Evolutionary conservation across 64 coral and sea anemone species (phyloP).

Genomic region (Anthopleura sola): DNA sequence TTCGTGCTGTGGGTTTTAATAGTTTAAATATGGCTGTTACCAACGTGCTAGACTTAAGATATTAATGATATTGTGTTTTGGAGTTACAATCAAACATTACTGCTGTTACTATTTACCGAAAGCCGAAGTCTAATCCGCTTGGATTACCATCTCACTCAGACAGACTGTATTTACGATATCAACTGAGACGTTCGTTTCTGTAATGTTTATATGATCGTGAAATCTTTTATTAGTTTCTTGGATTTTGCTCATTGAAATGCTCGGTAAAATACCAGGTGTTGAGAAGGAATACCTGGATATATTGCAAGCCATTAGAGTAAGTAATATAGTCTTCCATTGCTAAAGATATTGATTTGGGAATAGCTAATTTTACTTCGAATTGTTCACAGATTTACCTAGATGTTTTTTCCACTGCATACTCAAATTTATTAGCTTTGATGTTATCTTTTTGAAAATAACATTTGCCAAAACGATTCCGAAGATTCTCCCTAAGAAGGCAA

Average conservation of each 20-base stretch:
- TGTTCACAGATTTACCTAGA: too few species aligned
- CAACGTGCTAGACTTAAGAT: neutral
- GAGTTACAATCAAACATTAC: neutral
- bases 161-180: neutral
- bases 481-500: too few species aligned
- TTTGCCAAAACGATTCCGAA: too few species aligned
- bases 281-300: slow-evolving; percentile 9
- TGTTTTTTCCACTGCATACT: too few species aligned
- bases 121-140: neutral
- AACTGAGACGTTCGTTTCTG: neutral
- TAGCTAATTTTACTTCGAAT: too few species aligned
- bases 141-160: neutral
- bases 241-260: neutral
- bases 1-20: too few species aligned
- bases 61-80: neutral
- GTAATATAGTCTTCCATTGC: neutral
- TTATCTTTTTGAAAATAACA: too few species aligned
- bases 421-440: too few species aligned
- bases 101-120: neutral
- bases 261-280: neutral
- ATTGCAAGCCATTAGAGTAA: slow-evolving; percentile 14
- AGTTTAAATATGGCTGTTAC: too few species aligned
- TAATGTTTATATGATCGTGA: neutral
- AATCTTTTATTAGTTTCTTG: neutral
- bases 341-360: neutral